A percentile compares a stretch with the other conserved stretches of the same genome.
Evolutionary conservation across 2,113 vertebrate species (phyloP).

Genomic region (Ifrita kowaldi): DNA sequence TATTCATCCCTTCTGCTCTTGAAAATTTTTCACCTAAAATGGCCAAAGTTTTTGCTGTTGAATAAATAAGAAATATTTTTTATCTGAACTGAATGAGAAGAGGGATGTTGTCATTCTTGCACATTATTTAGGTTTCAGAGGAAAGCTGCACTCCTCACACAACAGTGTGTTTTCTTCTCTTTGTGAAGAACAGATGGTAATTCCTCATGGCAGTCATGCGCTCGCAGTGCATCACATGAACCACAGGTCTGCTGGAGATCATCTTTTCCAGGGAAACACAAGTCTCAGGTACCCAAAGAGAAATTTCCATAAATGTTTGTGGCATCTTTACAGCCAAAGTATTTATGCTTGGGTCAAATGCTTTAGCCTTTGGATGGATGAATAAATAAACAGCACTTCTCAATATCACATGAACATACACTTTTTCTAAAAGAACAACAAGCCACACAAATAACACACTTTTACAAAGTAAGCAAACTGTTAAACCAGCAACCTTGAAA

Average conservation of each 20-base stretch:
- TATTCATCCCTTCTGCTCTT: background rate
- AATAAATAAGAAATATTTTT: background rate
- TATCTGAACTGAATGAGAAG: background rate
- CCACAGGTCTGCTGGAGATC: background rate
- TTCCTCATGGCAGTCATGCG: background rate
- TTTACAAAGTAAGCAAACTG: background rate
- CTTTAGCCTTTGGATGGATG: background rate
- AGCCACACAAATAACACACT: background rate
- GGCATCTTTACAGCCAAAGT: background rate
- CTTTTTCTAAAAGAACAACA: background rate
- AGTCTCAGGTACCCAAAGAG: background rate
- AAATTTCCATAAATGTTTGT: background rate
- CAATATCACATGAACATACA: background rate
- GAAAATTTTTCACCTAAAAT: background rate
- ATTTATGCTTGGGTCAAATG: background rate
- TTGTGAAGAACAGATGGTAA: background rate
- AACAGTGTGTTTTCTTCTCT: background rate
- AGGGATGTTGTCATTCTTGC: background rate
- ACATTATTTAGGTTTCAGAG: background rate
- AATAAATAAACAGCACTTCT: background rate
- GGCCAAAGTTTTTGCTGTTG: background rate
- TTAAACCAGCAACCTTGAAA: background rate
- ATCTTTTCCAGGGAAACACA: background rate
- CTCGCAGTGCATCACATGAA: background rate
- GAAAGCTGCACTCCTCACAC: accelerated